A percentile compares a stretch with the other conserved stretches of the same genome.
These are phyloP conservation scores for Orchestia grillus DNA, from an alignment of 1,140 invertebrate genomes.

Conservation along the genomic window DNA sequence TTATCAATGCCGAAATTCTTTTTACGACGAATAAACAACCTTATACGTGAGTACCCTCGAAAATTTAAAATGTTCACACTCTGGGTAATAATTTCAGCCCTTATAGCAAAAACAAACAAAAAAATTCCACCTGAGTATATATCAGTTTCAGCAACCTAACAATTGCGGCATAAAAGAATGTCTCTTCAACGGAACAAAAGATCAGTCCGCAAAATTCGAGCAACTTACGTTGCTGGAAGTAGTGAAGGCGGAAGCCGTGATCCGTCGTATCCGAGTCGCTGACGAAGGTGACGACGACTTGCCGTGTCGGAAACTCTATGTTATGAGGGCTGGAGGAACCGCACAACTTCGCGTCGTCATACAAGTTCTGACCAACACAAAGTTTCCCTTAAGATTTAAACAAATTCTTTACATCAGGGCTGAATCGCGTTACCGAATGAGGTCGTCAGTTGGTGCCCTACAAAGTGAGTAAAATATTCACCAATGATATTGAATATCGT, in stretches of 20 bases:
- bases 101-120: background rate
- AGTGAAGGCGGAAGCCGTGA: slow-evolving; percentile 58
- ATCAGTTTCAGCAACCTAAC: background rate
- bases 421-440: background rate
- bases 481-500: background rate
- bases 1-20: no score
- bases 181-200: background rate
- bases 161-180: background rate
- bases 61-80: background rate
- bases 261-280: slow-evolving; percentile 48
- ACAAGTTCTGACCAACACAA: background rate
- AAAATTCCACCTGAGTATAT: background rate
- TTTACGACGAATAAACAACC: no score
- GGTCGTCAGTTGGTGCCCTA: background rate
- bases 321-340: background rate
- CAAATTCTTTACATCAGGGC: background rate
- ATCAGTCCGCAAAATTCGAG: background rate
- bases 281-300: background rate
- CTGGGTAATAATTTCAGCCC: background rate
- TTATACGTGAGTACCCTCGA: background rate
- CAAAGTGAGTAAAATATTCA: background rate
- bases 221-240: slow-evolving; percentile 61
- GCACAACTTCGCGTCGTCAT: background rate
- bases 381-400: background rate
- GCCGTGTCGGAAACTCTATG: background rate